These are phyloP conservation scores for Synergus itoensis DNA, from an alignment of 2,888 invertebrate genomes.

Conservation along the genomic window DNA sequence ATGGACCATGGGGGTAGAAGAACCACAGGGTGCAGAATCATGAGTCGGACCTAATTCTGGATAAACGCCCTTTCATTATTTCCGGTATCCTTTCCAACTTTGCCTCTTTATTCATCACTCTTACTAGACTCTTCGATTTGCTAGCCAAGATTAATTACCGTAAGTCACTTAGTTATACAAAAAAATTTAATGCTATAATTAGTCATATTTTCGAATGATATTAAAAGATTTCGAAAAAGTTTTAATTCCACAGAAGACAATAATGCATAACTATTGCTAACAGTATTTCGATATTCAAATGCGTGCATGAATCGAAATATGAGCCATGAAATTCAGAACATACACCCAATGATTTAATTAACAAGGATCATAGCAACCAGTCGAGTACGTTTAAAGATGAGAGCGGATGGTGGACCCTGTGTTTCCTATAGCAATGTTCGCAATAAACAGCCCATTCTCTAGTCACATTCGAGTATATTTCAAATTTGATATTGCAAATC, in stretches of 20 bases:
- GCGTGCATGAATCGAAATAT: background rate
- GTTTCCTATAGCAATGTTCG: conserved; percentile 63
- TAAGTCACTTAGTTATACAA: background rate
- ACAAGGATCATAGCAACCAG: conserved; percentile 61
- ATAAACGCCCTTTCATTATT: conserved; percentile 77
- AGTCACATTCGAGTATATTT: conserved; percentile 1
- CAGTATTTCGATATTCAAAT: background rate
- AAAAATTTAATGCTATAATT: too few species aligned
- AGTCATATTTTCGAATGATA: too few species aligned
- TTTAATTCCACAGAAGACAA: background rate
- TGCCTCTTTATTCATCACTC: conserved; percentile 27
- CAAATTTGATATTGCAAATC: background rate
- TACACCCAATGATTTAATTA: conserved; percentile 67
- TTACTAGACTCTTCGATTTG: background rate
- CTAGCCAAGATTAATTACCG: background rate
- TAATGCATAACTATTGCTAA: background rate
- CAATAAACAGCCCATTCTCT: conserved; percentile 64
- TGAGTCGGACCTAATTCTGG: conserved; percentile 71
- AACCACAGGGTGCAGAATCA: conserved; percentile 54
- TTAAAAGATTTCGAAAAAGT: background rate
- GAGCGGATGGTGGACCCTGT: conserved; percentile 58
- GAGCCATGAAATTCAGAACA: conserved; percentile 47
- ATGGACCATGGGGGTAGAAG: conserved; percentile 67
- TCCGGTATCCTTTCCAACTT: conserved; percentile 59
- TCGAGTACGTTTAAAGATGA: conserved; percentile 64